Evolutionary conservation across 1,140 invertebrate genomes (phyloP), one percentile per base, ranked within the genome.

Genomic region (Calosoma granatense): DNA sequence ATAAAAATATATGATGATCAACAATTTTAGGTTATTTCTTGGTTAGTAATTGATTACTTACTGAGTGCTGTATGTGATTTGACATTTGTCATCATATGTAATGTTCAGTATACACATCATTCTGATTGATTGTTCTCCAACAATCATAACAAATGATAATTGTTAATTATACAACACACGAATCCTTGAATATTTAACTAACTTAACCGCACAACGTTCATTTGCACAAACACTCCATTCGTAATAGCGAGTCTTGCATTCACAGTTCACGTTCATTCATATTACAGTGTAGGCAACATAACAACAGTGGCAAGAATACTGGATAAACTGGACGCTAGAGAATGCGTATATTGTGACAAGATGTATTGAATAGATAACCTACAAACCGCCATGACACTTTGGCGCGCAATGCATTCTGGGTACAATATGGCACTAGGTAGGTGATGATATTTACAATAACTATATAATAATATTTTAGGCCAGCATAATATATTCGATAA

Each of bases 281-380:
- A 6, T 47, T 47, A 30, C 14, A 30, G 26, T 47, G 9, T 47
- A 47, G 41, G 41, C 41, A 47, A 47, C 41, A 17, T n/a, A n/a
- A n/a, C 15, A 47, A 47, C 41, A 47, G 6, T 47, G 41, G 41
- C 41, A 47, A 47, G 41, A 47, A 47, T 47, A 47, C 41, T 47
- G 41, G 41, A 47, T 47, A 47, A 12, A 11, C 4, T 47, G 41
- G 41, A 47, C 41, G 41, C 26, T 36, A 36, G n/a, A 36, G 6
- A 36, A 36, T n/a, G 26, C n/a, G 26, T n/a, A n/a, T n/a, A 36
- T 36, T 36, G 26, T n/a, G 6, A 36, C n/a, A 9, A 36, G 6
- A 36, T 9, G 26, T 36, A 36, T 36, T 36, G n/a, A 36, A 36
- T n/a, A n/a, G n/a, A n/a, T n/a, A n/a, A n/a, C n/a, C n/a, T n/a